These are phyloP conservation scores for Calliphora vomitoria DNA, from an alignment of 2,888 invertebrate genomes.

Conservation along the genomic window DNA sequence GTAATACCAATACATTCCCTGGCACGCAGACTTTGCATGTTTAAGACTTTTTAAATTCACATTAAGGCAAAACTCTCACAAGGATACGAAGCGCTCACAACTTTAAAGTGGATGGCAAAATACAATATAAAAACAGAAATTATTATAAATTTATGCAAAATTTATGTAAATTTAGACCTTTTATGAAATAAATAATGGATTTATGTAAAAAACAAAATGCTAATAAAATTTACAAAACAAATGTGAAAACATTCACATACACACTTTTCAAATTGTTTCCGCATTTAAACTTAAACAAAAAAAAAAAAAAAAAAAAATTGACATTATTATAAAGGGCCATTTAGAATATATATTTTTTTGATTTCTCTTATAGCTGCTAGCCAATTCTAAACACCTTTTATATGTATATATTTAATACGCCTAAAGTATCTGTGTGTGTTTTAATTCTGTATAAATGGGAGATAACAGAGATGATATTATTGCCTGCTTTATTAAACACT, in stretches of 20 bases:
- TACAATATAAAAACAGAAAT: background rate
- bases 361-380: background rate
- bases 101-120: background rate
- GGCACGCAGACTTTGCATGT: background rate
- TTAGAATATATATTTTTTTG: background rate
- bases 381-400: conserved; percentile 9
- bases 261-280: conserved; percentile 12
- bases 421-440: background rate
- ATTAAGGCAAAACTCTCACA: background rate
- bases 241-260: conserved; percentile 21
- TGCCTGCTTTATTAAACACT: too few species aligned
- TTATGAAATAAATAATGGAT: conserved; percentile 42
- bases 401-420: too few species aligned
- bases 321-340: background rate
- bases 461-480: background rate
- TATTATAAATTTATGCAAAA: conserved; percentile 24
- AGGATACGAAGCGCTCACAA: background rate
- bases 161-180: conserved; percentile 43
- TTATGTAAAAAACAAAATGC: background rate
- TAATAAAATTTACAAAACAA: background rate
- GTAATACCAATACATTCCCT: background rate
- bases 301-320: background rate
- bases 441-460: background rate
- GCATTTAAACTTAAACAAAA: background rate
- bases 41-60: conserved; percentile 28